phyloP scores from a whole-genome alignment of 2,888 invertebrate species.

The Agrochola lychnidis region DNA sequence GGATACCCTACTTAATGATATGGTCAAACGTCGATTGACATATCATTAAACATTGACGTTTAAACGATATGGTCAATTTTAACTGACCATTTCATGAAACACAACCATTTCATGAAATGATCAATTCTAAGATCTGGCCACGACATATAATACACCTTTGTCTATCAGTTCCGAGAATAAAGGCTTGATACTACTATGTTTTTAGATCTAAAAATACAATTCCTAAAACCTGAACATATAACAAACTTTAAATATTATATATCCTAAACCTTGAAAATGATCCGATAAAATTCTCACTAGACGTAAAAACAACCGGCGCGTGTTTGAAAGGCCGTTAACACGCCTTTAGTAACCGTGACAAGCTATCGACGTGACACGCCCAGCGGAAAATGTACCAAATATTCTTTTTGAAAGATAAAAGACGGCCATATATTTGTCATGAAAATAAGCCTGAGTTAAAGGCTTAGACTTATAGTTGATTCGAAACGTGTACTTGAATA shows the following conservation, averaged over 20 bases:
- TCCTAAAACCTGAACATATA: slow-evolving; percentile 4
- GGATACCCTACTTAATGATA: too few species aligned
- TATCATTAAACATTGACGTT: too few species aligned
- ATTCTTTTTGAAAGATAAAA: slow-evolving; percentile 34
- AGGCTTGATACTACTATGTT: not conserved
- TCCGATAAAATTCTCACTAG: slow-evolving; percentile 8
- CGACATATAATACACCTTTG: not conserved
- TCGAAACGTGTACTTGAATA: not conserved
- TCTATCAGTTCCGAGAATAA: not conserved
- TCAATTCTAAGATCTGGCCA: too few species aligned
- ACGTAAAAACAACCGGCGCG: slow-evolving; percentile 14
- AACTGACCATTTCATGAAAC: too few species aligned
- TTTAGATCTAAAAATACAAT: not conserved
- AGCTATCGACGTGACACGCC: slow-evolving; percentile 45
- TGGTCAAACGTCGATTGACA: too few species aligned
- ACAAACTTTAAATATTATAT: slow-evolving; percentile 3
- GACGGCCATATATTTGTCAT: slow-evolving; percentile 31
- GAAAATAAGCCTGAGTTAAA: not conserved
- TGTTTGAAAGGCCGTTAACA: slow-evolving; percentile 49
- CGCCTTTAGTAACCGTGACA: slow-evolving; percentile 43
- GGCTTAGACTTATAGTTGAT: not conserved
- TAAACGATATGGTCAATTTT: too few species aligned
- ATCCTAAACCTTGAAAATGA: slow-evolving; percentile 18
- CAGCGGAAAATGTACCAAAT: slow-evolving; percentile 39
- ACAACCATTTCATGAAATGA: too few species aligned